Base-by-base conservation (phyloP, 2,888 invertebrate species). In the Escarpia spicata region DNA sequence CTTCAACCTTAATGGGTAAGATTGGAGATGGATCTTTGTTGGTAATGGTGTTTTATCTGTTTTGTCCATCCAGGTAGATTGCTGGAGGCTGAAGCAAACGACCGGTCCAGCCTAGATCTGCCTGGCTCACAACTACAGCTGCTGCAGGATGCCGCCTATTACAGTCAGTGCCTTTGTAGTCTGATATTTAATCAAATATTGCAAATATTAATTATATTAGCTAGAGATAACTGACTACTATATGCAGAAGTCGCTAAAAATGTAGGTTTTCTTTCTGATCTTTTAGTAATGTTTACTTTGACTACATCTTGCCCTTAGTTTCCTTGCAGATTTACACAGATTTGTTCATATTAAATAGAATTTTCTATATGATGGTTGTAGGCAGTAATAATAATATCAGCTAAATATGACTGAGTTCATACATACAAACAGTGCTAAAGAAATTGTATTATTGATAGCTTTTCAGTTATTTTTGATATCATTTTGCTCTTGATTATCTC, bases 121-220 rank as follows among this genome's bases (percentile, higher is more conserved):
- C 93, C 94, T 2, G 93, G 93, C 26, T 91, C 92, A n/a, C 94
- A 94, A 52, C 89, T 93, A 3, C 92, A 93, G 31, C 89, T 94
- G 19, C 92, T 94, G 9, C 58, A 93, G 60, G 93, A 93, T 90
- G 93, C 93, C n/a, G 92, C 91, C 26, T 92, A 26, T n/a, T 75
- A 75, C 75, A 75, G 75, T 75, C 26, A 26, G 52, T 52, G 12
- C 12, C 12, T 52, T 52, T 52, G 52, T 52, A 12, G 10, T 12
- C 52, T 12, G 52, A 12, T 52, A 12, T 3, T 12, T 12, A 52
- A 12, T 52, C 52, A 52, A 12, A 12, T 9, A 12, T 52, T 0
- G 52, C 9, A 52, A 12, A 12, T 12, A 52, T 12, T 12, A 12
- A 52, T 12, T 37, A 37, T 37, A 12, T 52, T 52, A 52, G 4